Evolutionary conservation across 2,797 vertebrate genomes (phyloP).

Genomic region (Pampus argenteus): DNA sequence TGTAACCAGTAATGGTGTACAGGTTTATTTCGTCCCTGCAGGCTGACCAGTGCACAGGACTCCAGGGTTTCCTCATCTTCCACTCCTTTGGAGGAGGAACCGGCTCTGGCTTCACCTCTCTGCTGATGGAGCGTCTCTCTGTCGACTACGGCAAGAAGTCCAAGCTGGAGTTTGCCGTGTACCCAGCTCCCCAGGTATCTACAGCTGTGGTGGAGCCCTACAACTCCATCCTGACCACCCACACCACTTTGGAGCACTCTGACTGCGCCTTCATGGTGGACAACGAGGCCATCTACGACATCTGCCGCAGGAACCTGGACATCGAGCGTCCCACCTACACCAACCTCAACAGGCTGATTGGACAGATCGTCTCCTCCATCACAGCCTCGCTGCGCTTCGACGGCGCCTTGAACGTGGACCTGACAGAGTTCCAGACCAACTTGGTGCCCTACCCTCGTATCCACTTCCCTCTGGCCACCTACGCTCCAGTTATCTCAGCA

Average conservation of each 20-base stretch:
- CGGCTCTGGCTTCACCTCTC: conserved; percentile 88
- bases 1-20: background rate
- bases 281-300: conserved; percentile 88
- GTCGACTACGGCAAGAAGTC: conserved; percentile 89
- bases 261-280: conserved; percentile 89
- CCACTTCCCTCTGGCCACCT: conserved; percentile 85
- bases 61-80: conserved; percentile 26
- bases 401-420: conserved; percentile 81
- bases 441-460: conserved; percentile 86
- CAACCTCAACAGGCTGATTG: conserved; percentile 86
- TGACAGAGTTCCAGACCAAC: conserved; percentile 87
- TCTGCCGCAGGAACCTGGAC: conserved; percentile 87
- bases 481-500: conserved; percentile 83
- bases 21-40: too few relatives aligned
- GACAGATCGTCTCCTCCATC: conserved; percentile 87
- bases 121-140: conserved; percentile 89
- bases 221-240: conserved; percentile 33
- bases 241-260: conserved; percentile 37
- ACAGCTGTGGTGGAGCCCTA: conserved; percentile 68
- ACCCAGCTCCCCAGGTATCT: conserved; percentile 82
- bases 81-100: conserved; percentile 63
- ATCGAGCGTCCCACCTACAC: conserved; percentile 87
- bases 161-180: conserved; percentile 84
- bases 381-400: conserved; percentile 86
- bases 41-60: conserved; percentile 26